A percentile compares a stretch with the other conserved stretches of the same genome.
Evolutionary conservation across 2,113 vertebrate genomes (phyloP).

Genomic region (Etheostoma cragini): DNA sequence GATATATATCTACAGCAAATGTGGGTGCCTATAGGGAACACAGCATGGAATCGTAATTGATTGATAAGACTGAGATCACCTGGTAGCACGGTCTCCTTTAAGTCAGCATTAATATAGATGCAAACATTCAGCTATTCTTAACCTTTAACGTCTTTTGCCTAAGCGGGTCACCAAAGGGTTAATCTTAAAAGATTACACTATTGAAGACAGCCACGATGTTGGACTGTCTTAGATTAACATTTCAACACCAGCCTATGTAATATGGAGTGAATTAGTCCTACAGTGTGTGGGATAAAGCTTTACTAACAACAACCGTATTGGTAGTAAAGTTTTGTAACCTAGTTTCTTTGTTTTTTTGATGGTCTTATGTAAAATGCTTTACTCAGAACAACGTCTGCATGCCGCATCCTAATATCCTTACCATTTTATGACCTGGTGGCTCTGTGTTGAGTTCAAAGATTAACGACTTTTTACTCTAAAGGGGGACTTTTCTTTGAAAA

Average conservation of each 20-base stretch:
- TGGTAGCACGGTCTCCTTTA: constrained; percentile 1
- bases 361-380: constrained; percentile 21
- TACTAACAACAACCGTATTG: neutral
- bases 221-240: constrained; percentile 21
- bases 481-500: constrained; percentile 1
- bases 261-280: neutral
- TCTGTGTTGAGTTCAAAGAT: constrained; percentile 42
- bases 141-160: constrained; percentile 18
- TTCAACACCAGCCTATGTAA: constrained; percentile 5
- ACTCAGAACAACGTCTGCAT: neutral
- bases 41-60: constrained; percentile 18
- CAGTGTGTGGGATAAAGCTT: constrained; percentile 17
- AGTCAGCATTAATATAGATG: constrained; percentile 7
- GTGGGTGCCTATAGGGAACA: constrained; percentile 1
- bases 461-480: constrained; percentile 12
- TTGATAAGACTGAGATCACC: neutral
- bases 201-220: neutral
- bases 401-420: neutral
- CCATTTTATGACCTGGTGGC: constrained; percentile 16
- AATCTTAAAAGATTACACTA: constrained; percentile 53
- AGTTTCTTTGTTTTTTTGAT: neutral
- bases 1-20: constrained; percentile 17
- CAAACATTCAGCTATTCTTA: constrained; percentile 32
- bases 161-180: constrained; percentile 24
- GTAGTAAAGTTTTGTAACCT: neutral